These are phyloP conservation scores for Dynastes hyllus DNA, from an alignment of 2,888 invertebrate species.

Conservation along the genomic window DNA sequence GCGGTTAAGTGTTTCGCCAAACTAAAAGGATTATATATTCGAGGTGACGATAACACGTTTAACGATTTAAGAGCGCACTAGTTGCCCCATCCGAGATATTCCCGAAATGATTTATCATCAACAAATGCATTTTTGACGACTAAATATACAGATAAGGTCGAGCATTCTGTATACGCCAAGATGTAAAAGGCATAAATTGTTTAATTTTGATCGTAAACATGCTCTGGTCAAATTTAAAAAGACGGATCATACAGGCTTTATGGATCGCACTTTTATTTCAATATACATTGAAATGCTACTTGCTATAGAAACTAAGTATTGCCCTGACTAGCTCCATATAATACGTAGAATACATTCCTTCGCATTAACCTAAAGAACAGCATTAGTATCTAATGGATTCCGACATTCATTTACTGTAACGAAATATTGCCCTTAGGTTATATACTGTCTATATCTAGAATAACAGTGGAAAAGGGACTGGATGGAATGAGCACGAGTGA, in stretches of 20 bases:
- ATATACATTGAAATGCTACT: too few relatives aligned
- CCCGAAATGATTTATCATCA: constrained; percentile 25
- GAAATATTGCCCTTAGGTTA: constrained; percentile 10
- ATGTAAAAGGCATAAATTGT: background rate
- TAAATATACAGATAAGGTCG: constrained; percentile 29
- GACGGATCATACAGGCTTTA: too few relatives aligned
- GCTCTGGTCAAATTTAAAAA: background rate
- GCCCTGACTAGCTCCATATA: too few relatives aligned
- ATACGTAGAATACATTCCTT: background rate
- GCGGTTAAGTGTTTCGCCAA: constrained; percentile 32
- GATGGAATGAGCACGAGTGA: background rate
- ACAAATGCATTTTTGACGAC: constrained; percentile 34
- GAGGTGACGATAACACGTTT: constrained; percentile 28
- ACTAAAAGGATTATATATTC: constrained; percentile 33
- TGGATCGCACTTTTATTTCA: too few relatives aligned
- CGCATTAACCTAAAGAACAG: background rate
- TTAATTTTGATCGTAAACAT: background rate
- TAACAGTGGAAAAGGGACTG: background rate
- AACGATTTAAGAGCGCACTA: constrained; percentile 8
- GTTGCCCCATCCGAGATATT: constrained; percentile 25
- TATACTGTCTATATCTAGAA: background rate
- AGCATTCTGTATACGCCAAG: background rate
- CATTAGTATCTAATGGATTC: constrained; percentile 16
- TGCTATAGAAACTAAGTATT: too few relatives aligned
- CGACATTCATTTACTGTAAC: background rate